Percentiles rank a stretch among this genome's conserved stretches.
Conservation (phyloP, 2,113 vertebrate genomes). For the Gnathonemus longibarbis region DNA sequence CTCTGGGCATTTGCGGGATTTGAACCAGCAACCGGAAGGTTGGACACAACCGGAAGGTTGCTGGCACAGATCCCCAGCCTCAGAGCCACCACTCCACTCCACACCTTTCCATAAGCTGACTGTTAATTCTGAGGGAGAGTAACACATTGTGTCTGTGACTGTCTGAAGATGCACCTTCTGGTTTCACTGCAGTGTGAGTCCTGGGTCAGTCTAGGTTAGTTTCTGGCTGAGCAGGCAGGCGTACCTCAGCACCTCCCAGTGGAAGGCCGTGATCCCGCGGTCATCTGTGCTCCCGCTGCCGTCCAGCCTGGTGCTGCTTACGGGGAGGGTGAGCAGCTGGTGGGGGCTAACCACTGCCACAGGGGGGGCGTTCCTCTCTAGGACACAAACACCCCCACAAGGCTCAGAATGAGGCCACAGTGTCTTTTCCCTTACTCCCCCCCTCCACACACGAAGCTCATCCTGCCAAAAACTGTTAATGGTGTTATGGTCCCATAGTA, state of each 20-base stretch:
- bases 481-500: not conserved
- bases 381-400: constrained; percentile 20
- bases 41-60: too few species aligned
- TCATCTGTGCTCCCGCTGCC: constrained; percentile 75
- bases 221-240: not conserved
- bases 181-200: not conserved
- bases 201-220: not conserved
- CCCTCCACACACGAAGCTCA: not conserved
- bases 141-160: not conserved
- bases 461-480: not conserved
- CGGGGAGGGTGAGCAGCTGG: constrained; percentile 66
- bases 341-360: constrained; percentile 71
- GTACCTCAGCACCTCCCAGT: constrained; percentile 72
- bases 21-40: too few species aligned
- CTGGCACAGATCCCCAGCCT: too few species aligned
- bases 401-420: not conserved
- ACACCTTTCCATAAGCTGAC: not conserved
- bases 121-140: not conserved
- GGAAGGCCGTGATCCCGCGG: constrained; percentile 61
- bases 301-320: constrained; percentile 61
- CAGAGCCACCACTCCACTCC: too few species aligned
- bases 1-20: too few species aligned
- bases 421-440: not conserved
- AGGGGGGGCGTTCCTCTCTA: constrained; percentile 65
- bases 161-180: not conserved